phyloP scores from a whole-genome alignment of 2,888 invertebrate species.

The Epirrhoe alternata region DNA sequence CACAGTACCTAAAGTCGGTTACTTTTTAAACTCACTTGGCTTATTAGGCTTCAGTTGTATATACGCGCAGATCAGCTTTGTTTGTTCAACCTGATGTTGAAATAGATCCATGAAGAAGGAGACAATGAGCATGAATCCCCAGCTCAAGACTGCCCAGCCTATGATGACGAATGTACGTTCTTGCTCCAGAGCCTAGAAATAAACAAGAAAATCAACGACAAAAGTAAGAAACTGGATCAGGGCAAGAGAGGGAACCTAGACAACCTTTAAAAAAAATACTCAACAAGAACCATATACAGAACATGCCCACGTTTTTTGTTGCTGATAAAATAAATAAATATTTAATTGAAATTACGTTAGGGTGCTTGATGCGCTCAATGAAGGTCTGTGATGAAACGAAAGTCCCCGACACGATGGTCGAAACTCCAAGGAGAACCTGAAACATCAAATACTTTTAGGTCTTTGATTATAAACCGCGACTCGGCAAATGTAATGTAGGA shows the following conservation, averaged over 20 bases:
- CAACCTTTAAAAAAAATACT: too few relatives aligned
- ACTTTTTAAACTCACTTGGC: constrained; percentile 56
- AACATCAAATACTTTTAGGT: not conserved
- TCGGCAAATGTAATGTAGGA: too few relatives aligned
- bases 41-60: constrained; percentile 60
- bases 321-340: too few relatives aligned
- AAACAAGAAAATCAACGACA: not conserved
- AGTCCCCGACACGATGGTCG: constrained; percentile 53
- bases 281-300: too few relatives aligned
- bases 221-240: too few relatives aligned
- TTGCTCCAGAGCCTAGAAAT: constrained; percentile 48
- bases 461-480: not conserved
- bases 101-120: constrained; percentile 55
- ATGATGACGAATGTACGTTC: constrained; percentile 52
- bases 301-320: too few relatives aligned
- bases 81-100: constrained; percentile 61
- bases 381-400: constrained; percentile 60
- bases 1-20: not conserved
- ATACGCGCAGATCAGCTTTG: constrained; percentile 65
- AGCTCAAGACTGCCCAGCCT: constrained; percentile 57
- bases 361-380: constrained; percentile 53
- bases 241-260: too few relatives aligned
- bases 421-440: constrained; percentile 36
- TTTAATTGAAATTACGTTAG: constrained; percentile 46
- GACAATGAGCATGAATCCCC: constrained; percentile 50